These are phyloP conservation scores for Vulpes ferrilata DNA, from an alignment of 2,113 vertebrate species.

Conservation along the genomic window DNA sequence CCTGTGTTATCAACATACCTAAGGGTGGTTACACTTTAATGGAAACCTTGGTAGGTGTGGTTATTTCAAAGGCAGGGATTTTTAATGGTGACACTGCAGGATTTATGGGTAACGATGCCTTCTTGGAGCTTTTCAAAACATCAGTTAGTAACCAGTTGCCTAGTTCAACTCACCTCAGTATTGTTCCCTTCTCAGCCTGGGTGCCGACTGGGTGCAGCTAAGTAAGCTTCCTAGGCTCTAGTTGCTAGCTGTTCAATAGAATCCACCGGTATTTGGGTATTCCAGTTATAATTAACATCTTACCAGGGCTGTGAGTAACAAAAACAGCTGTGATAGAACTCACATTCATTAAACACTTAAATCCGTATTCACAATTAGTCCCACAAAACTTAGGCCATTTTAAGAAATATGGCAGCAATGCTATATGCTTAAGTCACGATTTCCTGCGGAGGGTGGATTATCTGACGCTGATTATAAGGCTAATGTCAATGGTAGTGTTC, in stretches of 20 bases:
- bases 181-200: not conserved
- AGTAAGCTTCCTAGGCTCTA: not conserved
- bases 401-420: constrained; percentile 26
- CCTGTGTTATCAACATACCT: not conserved
- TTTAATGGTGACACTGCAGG: not conserved
- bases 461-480: not conserved
- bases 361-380: not conserved
- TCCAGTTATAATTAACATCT: constrained; percentile 14
- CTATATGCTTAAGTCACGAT: not conserved
- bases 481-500: not conserved
- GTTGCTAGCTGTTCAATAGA: not conserved
- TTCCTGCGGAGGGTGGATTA: constrained; percentile 19
- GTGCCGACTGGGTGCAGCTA: not conserved
- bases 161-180: not conserved
- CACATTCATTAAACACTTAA: constrained; percentile 31
- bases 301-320: not conserved
- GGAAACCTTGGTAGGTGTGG: not conserved
- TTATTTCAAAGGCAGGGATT: constrained; percentile 18
- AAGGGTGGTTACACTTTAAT: not conserved
- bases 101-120: not conserved
- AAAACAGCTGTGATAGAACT: constrained; percentile 34
- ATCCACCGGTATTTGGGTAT: not conserved
- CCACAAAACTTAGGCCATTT: not conserved
- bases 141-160: not conserved
- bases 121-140: constrained; percentile 19